These are phyloP conservation scores for Meloidogyne exigua DNA, from an alignment of 1,140 invertebrate genomes.

Conservation along the genomic window DNA sequence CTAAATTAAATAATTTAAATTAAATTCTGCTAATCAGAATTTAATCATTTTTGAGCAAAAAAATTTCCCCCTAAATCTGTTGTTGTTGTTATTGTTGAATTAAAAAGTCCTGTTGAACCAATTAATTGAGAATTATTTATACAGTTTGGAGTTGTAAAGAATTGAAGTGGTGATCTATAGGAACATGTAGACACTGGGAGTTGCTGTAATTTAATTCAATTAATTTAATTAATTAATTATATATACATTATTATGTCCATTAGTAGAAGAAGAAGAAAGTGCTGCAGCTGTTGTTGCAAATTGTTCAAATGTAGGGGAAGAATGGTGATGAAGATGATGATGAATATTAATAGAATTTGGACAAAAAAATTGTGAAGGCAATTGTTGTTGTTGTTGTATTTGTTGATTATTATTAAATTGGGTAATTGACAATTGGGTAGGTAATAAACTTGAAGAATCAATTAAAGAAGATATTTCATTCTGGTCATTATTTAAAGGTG, in stretches of 20 bases:
- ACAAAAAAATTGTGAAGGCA: background rate
- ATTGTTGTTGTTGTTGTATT: background rate
- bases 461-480: background rate
- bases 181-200: too few relatives aligned
- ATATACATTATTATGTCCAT: background rate
- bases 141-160: background rate
- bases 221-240: too few relatives aligned
- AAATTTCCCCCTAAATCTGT: too few relatives aligned
- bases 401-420: background rate
- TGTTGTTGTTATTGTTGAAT: background rate
- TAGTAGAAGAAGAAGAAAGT: background rate
- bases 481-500: background rate
- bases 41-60: background rate
- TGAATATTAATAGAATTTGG: constrained; percentile 26
- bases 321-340: constrained; percentile 9
- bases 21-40: background rate
- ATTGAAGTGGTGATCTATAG: background rate
- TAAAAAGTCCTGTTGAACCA: background rate
- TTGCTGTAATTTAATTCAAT: too few relatives aligned
- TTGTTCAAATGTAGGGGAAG: background rate
- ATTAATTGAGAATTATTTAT: background rate
- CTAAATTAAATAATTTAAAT: too few relatives aligned
- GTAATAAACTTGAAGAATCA: background rate
- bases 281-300: background rate
- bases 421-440: background rate